These are phyloP conservation scores for Zophobas atratus DNA, from an alignment of 1,140 invertebrate genomes.

Conservation along the genomic window DNA sequence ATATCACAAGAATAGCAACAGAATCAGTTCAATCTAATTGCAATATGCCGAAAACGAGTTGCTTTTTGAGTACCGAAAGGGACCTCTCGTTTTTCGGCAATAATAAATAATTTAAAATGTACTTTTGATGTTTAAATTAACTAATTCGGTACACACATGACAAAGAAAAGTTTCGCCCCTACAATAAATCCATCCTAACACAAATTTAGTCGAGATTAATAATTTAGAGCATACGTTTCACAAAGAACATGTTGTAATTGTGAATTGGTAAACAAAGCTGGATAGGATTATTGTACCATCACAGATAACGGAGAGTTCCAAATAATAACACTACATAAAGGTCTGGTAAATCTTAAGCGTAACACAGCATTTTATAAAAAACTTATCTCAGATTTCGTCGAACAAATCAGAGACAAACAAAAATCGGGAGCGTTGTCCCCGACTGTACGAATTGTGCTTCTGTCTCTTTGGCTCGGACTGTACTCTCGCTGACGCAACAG, in stretches of 20 bases:
- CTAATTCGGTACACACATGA: too few relatives aligned
- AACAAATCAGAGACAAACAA: slow-evolving; percentile 45
- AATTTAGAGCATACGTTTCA: slow-evolving; percentile 26
- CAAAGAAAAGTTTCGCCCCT: too few relatives aligned
- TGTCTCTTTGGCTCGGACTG: slow-evolving; percentile 52
- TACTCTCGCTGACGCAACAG: slow-evolving; percentile 48
- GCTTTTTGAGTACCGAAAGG: too few relatives aligned
- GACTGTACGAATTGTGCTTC: slow-evolving; percentile 38
- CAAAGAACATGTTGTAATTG: slow-evolving; percentile 24
- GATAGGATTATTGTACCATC: slow-evolving; percentile 49
- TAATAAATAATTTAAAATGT: too few relatives aligned
- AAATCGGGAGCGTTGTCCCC: slow-evolving; percentile 12
- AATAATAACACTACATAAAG: slow-evolving; percentile 46
- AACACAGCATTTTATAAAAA: slow-evolving; percentile 45
- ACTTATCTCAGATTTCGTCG: slow-evolving; percentile 50
- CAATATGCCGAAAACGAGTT: too few relatives aligned
- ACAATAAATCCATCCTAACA: too few relatives aligned
- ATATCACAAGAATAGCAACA: slow-evolving; percentile 52
- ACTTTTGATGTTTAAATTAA: too few relatives aligned
- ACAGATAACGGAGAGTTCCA: slow-evolving; percentile 58
- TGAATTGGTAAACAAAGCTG: slow-evolving; percentile 22
- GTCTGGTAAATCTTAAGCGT: slow-evolving; percentile 51
- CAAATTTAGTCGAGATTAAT: background rate
- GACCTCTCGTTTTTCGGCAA: too few relatives aligned
- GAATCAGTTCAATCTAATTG: slow-evolving; percentile 31